A percentile compares a stretch with the other conserved stretches of the same genome.
Conservation (phyloP, 2,797 vertebrate species). For the Buphagus erythrorhynchus region DNA sequence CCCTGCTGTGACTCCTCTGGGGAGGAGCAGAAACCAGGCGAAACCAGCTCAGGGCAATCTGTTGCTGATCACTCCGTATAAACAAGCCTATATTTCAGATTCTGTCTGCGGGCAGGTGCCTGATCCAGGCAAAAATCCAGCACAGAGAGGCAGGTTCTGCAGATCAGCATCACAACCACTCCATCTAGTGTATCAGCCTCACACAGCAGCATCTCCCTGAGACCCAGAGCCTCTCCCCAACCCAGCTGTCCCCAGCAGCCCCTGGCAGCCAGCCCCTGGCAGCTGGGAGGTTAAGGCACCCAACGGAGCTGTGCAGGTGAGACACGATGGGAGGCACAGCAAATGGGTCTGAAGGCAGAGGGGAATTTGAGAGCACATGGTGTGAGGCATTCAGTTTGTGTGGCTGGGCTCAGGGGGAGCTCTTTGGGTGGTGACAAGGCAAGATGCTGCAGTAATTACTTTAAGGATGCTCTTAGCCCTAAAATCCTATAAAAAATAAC, state of each 20-base stretch:
- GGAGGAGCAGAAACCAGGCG: not conserved
- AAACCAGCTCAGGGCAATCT: not conserved
- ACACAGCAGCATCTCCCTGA: conserved; percentile 6
- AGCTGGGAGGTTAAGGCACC: not conserved
- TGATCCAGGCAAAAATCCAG: not conserved
- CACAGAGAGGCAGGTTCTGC: not conserved
- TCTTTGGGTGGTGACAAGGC: not conserved
- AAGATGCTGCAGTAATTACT: not conserved
- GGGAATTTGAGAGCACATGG: accelerated
- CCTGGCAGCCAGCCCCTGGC: not conserved
- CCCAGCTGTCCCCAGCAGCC: accelerated
- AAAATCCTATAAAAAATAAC: not conserved
- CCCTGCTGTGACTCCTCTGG: not conserved
- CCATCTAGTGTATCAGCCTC: conserved; percentile 70
- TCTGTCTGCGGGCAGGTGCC: not conserved
- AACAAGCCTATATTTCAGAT: not conserved
- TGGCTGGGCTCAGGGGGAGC: not conserved
- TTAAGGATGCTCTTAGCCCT: not conserved
- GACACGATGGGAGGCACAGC: accelerated
- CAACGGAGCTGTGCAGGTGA: too few relatives aligned
- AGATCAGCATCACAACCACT: conserved; percentile 16
- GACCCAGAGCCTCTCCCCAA: not conserved
- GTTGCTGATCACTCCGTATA: not conserved
- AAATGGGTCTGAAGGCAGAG: accelerated
- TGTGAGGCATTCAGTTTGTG: accelerated